These are phyloP conservation scores for Drosophila arizonae DNA, from an alignment of 1,140 invertebrate genomes.

Conservation along the genomic window DNA sequence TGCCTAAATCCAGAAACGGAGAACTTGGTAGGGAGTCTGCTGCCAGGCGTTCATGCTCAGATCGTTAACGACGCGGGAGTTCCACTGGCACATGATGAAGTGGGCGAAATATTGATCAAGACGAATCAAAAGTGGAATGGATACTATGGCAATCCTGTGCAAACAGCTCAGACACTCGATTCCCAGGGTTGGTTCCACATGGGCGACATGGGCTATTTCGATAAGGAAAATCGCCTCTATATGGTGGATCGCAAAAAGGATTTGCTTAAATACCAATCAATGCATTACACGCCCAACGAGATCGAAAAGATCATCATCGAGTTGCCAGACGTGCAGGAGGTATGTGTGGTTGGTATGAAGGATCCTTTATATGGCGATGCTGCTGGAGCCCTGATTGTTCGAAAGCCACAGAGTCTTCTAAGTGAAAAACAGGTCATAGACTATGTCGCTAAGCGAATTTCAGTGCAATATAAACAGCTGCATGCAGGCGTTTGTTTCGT, in stretches of 20 bases:
- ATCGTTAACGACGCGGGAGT: constrained; percentile 20
- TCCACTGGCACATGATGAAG: constrained; percentile 16
- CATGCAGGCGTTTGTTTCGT: constrained; percentile 85
- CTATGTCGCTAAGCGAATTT: constrained; percentile 44
- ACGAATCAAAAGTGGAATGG: constrained; percentile 58
- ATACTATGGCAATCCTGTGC: constrained; percentile 84
- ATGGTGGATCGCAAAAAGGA: constrained; percentile 89
- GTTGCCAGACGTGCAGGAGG: constrained; percentile 37
- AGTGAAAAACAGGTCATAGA: constrained; percentile 38
- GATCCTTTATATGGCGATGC: constrained; percentile 40
- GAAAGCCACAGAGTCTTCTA: constrained; percentile 8
- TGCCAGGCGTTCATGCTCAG: neutral
- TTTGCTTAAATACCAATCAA: constrained; percentile 87
- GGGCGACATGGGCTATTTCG: constrained; percentile 88
- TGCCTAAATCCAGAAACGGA: constrained; percentile 16
- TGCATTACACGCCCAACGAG: constrained; percentile 63
- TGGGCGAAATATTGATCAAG: constrained; percentile 31
- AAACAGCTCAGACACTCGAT: constrained; percentile 84
- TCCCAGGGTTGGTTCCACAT: constrained; percentile 88
- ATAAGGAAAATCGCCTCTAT: constrained; percentile 86
- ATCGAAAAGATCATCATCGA: constrained; percentile 46
- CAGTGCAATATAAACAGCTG: constrained; percentile 83
- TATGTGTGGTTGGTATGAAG: constrained; percentile 53
- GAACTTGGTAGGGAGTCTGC: constrained; percentile 6
- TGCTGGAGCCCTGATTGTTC: constrained; percentile 46